Conservation (phyloP, 2,888 invertebrate species). For the Mimas tiliae region DNA sequence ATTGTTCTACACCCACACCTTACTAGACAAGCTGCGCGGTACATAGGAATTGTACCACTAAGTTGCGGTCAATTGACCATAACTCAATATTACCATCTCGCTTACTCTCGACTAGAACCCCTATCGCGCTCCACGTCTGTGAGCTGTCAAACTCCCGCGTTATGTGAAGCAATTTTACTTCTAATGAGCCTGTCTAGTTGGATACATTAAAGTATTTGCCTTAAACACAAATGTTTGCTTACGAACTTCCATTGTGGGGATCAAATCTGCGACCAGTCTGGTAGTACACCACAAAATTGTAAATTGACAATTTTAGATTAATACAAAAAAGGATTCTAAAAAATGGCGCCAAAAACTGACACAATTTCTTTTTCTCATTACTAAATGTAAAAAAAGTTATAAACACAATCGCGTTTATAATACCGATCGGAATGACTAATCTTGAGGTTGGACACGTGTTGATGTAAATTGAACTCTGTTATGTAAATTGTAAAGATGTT, state of each 20-base stretch:
- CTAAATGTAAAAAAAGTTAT: constrained; percentile 26
- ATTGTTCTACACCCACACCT: not conserved
- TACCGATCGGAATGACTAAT: constrained; percentile 23
- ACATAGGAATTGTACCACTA: too few species aligned
- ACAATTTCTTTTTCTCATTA: not conserved
- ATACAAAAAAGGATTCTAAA: not conserved
- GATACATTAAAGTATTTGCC: too few species aligned
- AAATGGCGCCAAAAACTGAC: not conserved
- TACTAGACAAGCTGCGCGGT: too few species aligned
- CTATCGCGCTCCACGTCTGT: too few species aligned
- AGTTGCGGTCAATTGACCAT: too few species aligned
- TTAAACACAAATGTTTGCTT: not conserved
- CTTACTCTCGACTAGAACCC: too few species aligned
- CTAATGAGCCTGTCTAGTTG: too few species aligned
- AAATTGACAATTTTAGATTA: not conserved
- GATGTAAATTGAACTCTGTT: constrained; percentile 31
- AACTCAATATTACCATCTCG: too few species aligned
- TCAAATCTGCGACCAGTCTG: not conserved
- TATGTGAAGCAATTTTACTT: too few species aligned
- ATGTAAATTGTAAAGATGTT: constrained; percentile 34
- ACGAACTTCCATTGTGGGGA: not conserved
- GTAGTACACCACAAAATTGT: not conserved
- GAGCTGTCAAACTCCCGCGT: too few species aligned
- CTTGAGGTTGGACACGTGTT: constrained; percentile 4
- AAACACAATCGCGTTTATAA: constrained; percentile 30